phyloP scores from a whole-genome alignment of 2,888 invertebrate species.

The Leuctra nigra region DNA sequence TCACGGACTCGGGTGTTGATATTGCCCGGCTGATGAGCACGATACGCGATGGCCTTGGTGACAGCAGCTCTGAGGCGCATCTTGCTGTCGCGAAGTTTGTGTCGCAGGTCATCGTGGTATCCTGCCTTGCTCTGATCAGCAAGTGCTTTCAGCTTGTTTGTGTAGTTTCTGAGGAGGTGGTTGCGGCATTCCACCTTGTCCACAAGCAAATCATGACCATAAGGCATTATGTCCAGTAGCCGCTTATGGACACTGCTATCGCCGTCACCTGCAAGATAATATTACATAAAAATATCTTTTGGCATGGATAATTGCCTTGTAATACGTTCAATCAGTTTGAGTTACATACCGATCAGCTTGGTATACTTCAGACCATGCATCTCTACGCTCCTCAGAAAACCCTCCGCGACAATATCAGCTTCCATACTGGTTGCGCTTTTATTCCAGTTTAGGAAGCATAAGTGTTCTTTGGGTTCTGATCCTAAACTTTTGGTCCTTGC shows the following conservation, averaged over 20 bases:
- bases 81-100: neutral
- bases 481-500: neutral
- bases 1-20: neutral
- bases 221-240: slow-evolving; percentile 7
- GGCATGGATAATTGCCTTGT: no score
- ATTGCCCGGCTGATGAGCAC: neutral
- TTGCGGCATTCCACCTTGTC: slow-evolving; percentile 16
- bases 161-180: neutral
- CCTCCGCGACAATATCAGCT: slow-evolving; percentile 5
- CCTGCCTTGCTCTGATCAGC: neutral
- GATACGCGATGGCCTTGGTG: neutral
- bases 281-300: no score
- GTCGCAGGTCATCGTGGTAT: neutral
- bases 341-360: slow-evolving; percentile 6
- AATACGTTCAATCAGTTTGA: no score
- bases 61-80: neutral
- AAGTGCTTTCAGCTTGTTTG: neutral
- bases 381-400: neutral
- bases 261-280: slow-evolving; percentile 5
- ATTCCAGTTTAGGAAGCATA: slow-evolving; percentile 4
- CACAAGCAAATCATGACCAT: neutral
- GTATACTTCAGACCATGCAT: neutral
- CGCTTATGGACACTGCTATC: slow-evolving; percentile 14
- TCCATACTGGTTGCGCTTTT: slow-evolving; percentile 15
- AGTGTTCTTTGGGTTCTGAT: neutral